Evolutionary conservation across 2,888 invertebrate genomes (phyloP).

Genomic region (Uropetala carovei): DNA sequence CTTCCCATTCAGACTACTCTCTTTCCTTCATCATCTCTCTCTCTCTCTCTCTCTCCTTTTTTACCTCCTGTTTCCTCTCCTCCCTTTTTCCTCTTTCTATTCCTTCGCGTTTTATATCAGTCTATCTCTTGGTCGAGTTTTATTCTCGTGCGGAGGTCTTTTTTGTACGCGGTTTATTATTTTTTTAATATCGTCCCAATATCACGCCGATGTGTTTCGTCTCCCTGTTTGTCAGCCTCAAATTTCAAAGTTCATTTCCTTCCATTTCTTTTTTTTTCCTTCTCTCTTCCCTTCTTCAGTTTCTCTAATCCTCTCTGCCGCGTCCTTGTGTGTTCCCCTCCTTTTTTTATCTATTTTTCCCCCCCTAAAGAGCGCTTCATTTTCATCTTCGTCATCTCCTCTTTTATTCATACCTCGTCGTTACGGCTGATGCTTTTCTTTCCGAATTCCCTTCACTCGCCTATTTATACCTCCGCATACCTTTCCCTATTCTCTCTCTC

Average conservation of each 20-base stretch:
- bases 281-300: no score
- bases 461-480: neutral
- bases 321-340: no score
- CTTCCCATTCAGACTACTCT: neutral
- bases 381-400: neutral
- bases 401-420: neutral
- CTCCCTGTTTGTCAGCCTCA: neutral
- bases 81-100: no score
- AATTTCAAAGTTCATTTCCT: neutral
- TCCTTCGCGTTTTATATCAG: neutral
- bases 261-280: neutral
- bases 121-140: neutral
- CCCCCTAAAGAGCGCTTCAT: neutral
- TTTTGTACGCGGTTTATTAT: neutral
- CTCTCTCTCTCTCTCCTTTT: neutral
- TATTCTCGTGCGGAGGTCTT: no score
- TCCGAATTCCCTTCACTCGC: neutral
- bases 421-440: no score
- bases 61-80: neutral
- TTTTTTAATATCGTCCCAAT: slow-evolving; percentile 2
- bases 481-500: neutral
- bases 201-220: slow-evolving; percentile 1
- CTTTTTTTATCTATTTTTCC: neutral
- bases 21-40: neutral
- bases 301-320: no score